A percentile compares a stretch with the other conserved stretches of the same genome.
Evolutionary conservation across 2,888 invertebrate species (phyloP).

Genomic region (Tortrix viridana): DNA sequence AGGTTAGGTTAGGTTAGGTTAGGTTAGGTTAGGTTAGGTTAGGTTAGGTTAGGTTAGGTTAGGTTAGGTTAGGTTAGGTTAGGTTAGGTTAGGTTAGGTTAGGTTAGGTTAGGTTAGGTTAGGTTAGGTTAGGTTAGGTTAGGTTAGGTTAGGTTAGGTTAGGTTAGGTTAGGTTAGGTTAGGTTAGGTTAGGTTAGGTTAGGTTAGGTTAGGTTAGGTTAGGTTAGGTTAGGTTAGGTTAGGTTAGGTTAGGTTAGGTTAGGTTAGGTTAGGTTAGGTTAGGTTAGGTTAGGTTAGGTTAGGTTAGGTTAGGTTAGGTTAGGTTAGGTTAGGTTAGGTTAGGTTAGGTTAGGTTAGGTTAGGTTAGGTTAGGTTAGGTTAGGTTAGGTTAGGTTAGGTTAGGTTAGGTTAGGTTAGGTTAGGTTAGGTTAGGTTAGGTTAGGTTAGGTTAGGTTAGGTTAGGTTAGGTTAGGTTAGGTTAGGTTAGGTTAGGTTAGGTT

Average conservation of each 20-base stretch:
- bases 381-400: constrained; percentile 22
- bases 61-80: constrained; percentile 34
- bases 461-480: constrained; percentile 33
- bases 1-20: constrained; percentile 36
- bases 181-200: constrained; percentile 30
- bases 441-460: constrained; percentile 27
- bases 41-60: constrained; percentile 35
- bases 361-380: constrained; percentile 29
- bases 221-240: constrained; percentile 32
- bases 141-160: constrained; percentile 26
- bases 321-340: constrained; percentile 28
- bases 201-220: constrained; percentile 26
- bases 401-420: constrained; percentile 23
- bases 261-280: constrained; percentile 29
- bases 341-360: constrained; percentile 17
- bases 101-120: constrained; percentile 34
- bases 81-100: constrained; percentile 33
- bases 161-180: constrained; percentile 34
- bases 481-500: constrained; percentile 26
- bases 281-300: constrained; percentile 33
- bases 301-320: constrained; percentile 27
- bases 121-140: constrained; percentile 33
- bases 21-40: constrained; percentile 35
- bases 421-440: constrained; percentile 22
- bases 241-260: constrained; percentile 26